These are phyloP conservation scores for Heliconius ismenius DNA, from an alignment of 2,888 invertebrate genomes.

Conservation along the genomic window DNA sequence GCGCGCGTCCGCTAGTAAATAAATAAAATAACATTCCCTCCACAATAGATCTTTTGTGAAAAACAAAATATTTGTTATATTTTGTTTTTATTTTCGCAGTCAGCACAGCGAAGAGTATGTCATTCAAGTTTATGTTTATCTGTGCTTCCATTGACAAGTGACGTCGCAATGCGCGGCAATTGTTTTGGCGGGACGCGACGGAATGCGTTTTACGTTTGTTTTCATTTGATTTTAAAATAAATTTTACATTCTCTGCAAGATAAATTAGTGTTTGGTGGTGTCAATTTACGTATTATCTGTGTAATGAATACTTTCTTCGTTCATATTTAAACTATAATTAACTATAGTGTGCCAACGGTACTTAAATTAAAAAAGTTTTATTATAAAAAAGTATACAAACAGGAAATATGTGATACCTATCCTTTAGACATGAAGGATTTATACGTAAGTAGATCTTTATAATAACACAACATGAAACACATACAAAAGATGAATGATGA, in stretches of 20 bases:
- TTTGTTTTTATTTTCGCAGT: constrained; percentile 39
- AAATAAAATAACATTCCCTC: constrained; percentile 37
- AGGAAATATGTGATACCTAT: not conserved
- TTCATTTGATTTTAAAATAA: constrained; percentile 24
- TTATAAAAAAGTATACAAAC: not conserved
- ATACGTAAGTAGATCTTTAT: constrained; percentile 12
- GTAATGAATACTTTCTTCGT: not conserved
- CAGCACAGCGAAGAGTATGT: constrained; percentile 39
- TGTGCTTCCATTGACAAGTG: constrained; percentile 49
- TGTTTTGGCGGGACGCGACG: constrained; percentile 59
- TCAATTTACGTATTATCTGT: not conserved
- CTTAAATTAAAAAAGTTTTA: not conserved
- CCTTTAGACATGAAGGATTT: not conserved
- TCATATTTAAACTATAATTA: not conserved
- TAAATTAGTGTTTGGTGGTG: not conserved
- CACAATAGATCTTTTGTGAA: constrained; percentile 36
- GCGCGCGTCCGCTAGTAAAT: no score
- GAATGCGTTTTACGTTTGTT: constrained; percentile 43
- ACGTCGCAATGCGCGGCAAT: constrained; percentile 51
- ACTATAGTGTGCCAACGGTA: not conserved
- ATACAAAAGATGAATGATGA: constrained; percentile 26
- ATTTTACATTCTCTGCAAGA: not conserved
- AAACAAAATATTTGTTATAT: constrained; percentile 19
- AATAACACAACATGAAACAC: not conserved
- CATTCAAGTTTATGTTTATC: constrained; percentile 46